phyloP scores from a whole-genome alignment of 2,888 invertebrate species.

The Zygothrica quintamaculata region DNA sequence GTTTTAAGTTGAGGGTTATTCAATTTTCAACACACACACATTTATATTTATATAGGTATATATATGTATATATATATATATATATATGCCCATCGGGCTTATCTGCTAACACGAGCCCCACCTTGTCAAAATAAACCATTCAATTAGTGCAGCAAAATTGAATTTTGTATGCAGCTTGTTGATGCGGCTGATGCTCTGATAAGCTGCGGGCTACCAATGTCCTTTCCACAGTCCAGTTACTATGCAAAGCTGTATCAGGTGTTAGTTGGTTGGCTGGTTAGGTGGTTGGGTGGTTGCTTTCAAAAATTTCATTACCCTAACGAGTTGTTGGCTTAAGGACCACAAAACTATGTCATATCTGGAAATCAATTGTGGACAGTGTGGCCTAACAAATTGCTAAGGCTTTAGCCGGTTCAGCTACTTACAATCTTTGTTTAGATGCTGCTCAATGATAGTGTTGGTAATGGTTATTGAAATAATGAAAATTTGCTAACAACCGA shows the following conservation, averaged over 20 bases:
- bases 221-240: slow-evolving; percentile 18
- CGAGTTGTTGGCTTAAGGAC: slow-evolving; percentile 70
- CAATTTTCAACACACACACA: slow-evolving; percentile 27
- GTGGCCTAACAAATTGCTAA: slow-evolving; percentile 21
- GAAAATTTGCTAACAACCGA: too few relatives aligned
- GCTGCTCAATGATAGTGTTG: neutral
- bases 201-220: slow-evolving; percentile 58
- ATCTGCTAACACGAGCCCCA: slow-evolving; percentile 58
- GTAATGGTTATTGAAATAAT: slow-evolving; percentile 1
- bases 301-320: slow-evolving; percentile 74
- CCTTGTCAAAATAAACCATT: slow-evolving; percentile 77
- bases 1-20: slow-evolving; percentile 30
- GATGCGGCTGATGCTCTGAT: slow-evolving; percentile 67
- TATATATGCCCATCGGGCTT: slow-evolving; percentile 49
- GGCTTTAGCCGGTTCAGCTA: neutral
- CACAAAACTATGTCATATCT: slow-evolving; percentile 52
- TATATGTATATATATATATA: slow-evolving; percentile 14
- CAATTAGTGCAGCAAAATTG: slow-evolving; percentile 73
- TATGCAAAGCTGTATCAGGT: too few relatives aligned
- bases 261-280: neutral
- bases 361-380: slow-evolving; percentile 45
- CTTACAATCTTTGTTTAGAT: slow-evolving; percentile 5
- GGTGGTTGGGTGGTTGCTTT: neutral
- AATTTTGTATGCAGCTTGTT: slow-evolving; percentile 74
- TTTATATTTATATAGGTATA: neutral